Base-by-base conservation (phyloP, 2,113 vertebrate species). In the Mungos mungo region DNA sequence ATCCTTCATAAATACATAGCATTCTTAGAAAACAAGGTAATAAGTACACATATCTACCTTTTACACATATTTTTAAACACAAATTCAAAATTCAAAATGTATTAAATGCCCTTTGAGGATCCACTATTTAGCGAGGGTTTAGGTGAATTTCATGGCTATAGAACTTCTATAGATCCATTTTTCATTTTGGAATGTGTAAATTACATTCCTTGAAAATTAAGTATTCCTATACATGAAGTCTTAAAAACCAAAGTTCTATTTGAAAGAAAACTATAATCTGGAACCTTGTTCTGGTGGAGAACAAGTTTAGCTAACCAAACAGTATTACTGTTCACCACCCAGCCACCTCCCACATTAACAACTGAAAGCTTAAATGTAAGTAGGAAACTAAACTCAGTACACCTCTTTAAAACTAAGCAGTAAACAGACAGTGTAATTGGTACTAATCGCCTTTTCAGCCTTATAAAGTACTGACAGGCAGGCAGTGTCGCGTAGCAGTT, bases 211-310 rank as follows among this genome's bases (percentile, higher is more conserved):
- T 93, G 74, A 76, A 81, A 96, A 88, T 41, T 88, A 88, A 90
- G 79, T 16, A 95, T 66, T 93, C 21, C 54, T 85, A 83, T 29
- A 45, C 8, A 93, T 50, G 88, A 93, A 77, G 45, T 50, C 54
- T 97, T 95, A 84, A 91, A 96, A 96, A 92, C 52, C 27, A 86
- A 91, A 87, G 60, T 65, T 88, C 60, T 94, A 79, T 31, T 47
- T 38, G 71, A 89, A 95, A 93, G 38, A 72, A 93, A 31, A 2
- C 29, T 72, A 23, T 35, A 84, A 86, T 72, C 31, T 90, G 81
- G 45, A 97, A 93, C 72, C 6, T 31, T 87, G 29, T 68, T 79
- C 85, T 31, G 68, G 18, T 38, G 12, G 65, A 95, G 45, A 92
- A 76, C 4, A 76, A 96, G 23, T 96, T 74, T 5, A 90, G 68